phyloP scores from a whole-genome alignment of 2,113 vertebrate species.

The Triplophysa tibetana region DNA sequence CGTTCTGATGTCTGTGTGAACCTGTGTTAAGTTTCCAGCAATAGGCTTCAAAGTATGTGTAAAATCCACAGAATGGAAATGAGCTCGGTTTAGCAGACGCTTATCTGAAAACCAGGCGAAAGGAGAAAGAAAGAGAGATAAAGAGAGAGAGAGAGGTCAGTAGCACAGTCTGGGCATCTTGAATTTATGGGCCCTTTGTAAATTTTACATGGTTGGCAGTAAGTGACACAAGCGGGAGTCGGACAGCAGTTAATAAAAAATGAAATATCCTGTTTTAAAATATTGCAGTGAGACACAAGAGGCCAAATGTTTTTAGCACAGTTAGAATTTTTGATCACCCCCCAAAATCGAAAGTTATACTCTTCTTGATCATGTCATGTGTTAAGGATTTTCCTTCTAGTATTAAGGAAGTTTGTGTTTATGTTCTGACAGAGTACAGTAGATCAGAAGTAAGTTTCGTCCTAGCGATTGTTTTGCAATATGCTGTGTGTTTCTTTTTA shows the following conservation, averaged over 20 bases:
- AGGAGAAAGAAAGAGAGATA: background rate
- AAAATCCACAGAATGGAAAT: conserved; percentile 21
- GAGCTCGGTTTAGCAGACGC: background rate
- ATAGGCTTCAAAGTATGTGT: conserved; percentile 23
- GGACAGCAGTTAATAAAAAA: conserved; percentile 9
- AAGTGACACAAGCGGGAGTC: conserved; percentile 10
- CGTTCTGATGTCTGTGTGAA: conserved; percentile 14
- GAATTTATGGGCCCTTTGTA: conserved; percentile 31
- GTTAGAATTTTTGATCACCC: no score
- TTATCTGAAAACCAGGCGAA: conserved; percentile 10
- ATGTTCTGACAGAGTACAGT: no score
- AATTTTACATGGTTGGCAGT: background rate
- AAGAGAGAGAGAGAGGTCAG: conserved; percentile 34
- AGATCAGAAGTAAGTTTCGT: no score
- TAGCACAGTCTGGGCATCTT: conserved; percentile 20
- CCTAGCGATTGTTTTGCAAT: no score
- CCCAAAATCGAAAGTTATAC: no score
- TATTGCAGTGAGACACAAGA: no score
- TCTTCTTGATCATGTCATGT: no score
- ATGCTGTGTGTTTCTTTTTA: no score
- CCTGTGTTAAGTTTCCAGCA: conserved; percentile 1
- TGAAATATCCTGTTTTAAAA: background rate
- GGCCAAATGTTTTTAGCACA: no score
- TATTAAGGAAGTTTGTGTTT: no score
- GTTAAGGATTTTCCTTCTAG: no score